Conservation (phyloP, 2,888 invertebrate genomes). For the Tipula lateralis region DNA sequence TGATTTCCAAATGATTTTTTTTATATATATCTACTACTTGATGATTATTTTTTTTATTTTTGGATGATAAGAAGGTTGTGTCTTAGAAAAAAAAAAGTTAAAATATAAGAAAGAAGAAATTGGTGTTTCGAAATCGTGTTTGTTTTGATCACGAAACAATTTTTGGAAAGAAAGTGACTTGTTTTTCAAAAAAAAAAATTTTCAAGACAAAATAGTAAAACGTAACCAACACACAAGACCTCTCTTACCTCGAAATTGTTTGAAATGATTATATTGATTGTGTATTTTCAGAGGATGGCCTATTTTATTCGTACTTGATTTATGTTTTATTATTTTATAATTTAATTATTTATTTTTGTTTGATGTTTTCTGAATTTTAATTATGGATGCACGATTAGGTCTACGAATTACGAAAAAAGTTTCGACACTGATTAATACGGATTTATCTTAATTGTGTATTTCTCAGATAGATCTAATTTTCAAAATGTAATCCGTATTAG, state of each 20-base stretch:
- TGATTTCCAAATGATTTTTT: conserved; percentile 20
- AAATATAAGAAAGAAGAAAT: conserved; percentile 34
- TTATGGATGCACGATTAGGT: not conserved
- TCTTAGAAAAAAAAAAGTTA: not conserved
- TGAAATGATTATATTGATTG: conserved; percentile 9
- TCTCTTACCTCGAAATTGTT: conserved; percentile 25
- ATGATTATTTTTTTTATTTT: conserved; percentile 26
- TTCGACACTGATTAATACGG: not conserved
- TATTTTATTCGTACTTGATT: conserved; percentile 30
- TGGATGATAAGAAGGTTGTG: not conserved
- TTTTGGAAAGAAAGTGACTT: conserved; percentile 20
- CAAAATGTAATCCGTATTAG: not conserved
- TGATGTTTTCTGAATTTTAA: conserved; percentile 14
- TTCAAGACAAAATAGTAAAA: not conserved
- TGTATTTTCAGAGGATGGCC: conserved; percentile 27
- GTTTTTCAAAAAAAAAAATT: not conserved
- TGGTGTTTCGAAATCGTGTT: conserved; percentile 38
- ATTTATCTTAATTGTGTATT: not conserved
- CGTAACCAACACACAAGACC: conserved; percentile 12
- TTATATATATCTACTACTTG: not conserved
- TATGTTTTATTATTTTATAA: not conserved
- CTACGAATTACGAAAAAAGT: not conserved
- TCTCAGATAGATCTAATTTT: not conserved
- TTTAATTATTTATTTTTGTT: conserved; percentile 26
- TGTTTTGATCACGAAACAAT: not conserved